These are phyloP conservation scores for Conus betulinus DNA, from an alignment of 1,140 invertebrate species.

Conservation along the genomic window DNA sequence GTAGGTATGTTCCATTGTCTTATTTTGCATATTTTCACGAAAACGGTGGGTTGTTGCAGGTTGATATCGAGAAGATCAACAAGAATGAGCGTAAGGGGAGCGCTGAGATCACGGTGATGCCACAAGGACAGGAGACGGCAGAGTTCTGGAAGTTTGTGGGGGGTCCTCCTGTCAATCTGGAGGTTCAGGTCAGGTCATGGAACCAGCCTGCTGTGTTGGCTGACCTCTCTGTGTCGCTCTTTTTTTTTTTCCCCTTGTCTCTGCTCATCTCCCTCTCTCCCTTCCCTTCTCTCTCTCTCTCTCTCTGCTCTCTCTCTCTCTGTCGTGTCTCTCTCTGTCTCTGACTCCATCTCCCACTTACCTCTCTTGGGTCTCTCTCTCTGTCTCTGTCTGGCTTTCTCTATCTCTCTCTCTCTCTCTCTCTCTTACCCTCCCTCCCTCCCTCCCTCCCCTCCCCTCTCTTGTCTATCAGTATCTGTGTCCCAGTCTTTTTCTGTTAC, in stretches of 20 bases:
- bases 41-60: slow-evolving; percentile 71
- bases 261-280: no score
- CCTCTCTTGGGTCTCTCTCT: no score
- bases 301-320: neutral
- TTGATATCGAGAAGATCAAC: slow-evolving; percentile 98
- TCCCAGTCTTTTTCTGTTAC: neutral
- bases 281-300: neutral
- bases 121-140: slow-evolving; percentile 86
- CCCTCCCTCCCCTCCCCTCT: no score
- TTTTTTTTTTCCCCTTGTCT: neutral
- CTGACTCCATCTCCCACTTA: no score
- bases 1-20: no score
- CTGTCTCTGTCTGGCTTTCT: no score
- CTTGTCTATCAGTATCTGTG: neutral
- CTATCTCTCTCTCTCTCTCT: no score
- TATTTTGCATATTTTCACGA: neutral
- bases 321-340: neutral
- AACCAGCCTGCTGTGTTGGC: neutral
- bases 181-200: slow-evolving; percentile 38
- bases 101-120: slow-evolving; percentile 91
- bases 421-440: no score
- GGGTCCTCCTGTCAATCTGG: slow-evolving; percentile 50
- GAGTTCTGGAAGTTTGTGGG: slow-evolving; percentile 86
- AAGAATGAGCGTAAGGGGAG: slow-evolving; percentile 98
- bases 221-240: neutral